A percentile compares a stretch with the other conserved stretches of the same genome.
These are phyloP conservation scores for Antennarius maculatus DNA, from an alignment of 2,797 vertebrate species.

Conservation along the genomic window DNA sequence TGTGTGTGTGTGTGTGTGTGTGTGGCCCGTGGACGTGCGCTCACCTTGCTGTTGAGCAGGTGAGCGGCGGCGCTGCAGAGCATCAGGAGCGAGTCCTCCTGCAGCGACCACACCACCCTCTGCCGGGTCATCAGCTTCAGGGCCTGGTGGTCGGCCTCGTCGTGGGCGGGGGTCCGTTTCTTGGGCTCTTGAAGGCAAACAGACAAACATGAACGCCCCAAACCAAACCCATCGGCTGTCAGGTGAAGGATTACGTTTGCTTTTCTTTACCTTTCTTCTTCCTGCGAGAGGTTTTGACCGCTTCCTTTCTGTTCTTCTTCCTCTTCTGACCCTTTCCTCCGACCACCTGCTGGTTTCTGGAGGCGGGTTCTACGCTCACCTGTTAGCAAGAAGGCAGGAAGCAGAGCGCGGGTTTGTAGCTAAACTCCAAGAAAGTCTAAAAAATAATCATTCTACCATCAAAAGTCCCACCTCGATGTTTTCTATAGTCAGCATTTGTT, in stretches of 20 bases:
- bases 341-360: slow-evolving; percentile 83
- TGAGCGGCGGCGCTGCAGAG: slow-evolving; percentile 92
- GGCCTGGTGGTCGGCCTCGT: slow-evolving; percentile 89
- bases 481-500: slow-evolving; percentile 27
- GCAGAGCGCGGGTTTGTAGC: background rate
- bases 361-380: slow-evolving; percentile 77
- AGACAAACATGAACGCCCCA: slow-evolving; percentile 12
- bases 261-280: slow-evolving; percentile 83
- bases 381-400: slow-evolving; percentile 64
- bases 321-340: slow-evolving; percentile 90
- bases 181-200: slow-evolving; percentile 53
- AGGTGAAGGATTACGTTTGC: accelerated
- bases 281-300: slow-evolving; percentile 77
- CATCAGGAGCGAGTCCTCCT: slow-evolving; percentile 94
- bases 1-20: too few species aligned
- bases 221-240: background rate
- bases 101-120: slow-evolving; percentile 90
- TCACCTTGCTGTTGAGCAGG: slow-evolving; percentile 92
- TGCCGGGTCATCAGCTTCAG: slow-evolving; percentile 92
- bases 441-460: background rate
- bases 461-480: slow-evolving; percentile 51
- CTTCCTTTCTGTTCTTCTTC: slow-evolving; percentile 82
- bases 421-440: background rate
- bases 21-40: background rate
- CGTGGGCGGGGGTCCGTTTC: slow-evolving; percentile 80